Percentiles rank a stretch among this genome's conserved stretches.
Conservation (phyloP, 2,797 vertebrate genomes). For the Masticophis lateralis region DNA sequence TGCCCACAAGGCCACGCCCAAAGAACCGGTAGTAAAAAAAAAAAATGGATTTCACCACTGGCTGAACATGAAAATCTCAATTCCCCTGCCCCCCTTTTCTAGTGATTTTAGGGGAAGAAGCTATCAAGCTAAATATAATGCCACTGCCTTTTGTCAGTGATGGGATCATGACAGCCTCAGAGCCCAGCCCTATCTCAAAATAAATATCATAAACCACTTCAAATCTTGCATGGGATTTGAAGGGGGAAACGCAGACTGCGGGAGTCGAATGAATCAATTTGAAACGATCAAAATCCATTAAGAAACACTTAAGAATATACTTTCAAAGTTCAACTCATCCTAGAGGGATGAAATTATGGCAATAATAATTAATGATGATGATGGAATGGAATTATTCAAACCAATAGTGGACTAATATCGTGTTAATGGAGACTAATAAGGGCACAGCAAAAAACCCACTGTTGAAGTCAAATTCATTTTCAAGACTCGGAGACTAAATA, state of each 20-base stretch:
- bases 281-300: neutral
- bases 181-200: neutral
- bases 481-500: neutral
- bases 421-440: constrained; percentile 3
- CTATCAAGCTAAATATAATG: neutral
- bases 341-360: neutral
- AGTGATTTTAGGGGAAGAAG: neutral
- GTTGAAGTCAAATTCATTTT: neutral
- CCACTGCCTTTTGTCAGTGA: neutral
- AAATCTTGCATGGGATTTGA: neutral
- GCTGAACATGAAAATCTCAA: neutral
- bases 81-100: accelerated
- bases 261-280: neutral
- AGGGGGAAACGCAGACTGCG: neutral
- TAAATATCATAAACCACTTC: neutral
- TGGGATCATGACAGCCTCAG: neutral
- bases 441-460: neutral
- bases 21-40: no score
- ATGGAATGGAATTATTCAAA: neutral
- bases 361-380: neutral
- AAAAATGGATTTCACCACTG: no score
- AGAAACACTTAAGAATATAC: neutral
- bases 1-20: no score
- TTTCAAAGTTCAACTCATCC: neutral
- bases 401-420: neutral